A percentile compares a stretch with the other conserved stretches of the same genome.
Evolutionary conservation across 2,888 invertebrate genomes (phyloP).

Genomic region (Scaeva pyrastri): DNA sequence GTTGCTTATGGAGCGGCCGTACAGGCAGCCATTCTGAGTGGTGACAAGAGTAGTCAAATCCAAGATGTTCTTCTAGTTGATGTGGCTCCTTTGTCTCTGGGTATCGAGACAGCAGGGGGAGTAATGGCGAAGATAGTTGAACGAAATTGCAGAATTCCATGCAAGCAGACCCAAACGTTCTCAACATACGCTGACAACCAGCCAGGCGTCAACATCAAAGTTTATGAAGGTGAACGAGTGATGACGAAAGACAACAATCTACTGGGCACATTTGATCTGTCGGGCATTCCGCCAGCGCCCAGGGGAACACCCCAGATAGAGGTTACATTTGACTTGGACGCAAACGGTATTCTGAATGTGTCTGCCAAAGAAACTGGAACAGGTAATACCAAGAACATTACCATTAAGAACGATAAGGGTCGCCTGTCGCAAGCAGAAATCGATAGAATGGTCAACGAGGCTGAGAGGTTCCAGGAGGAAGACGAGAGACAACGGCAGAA

Average conservation of each 20-base stretch:
- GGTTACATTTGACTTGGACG: slow-evolving; percentile 91
- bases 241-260: slow-evolving; percentile 97
- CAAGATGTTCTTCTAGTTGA: slow-evolving; percentile 90
- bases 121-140: slow-evolving; percentile 92
- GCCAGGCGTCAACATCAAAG: slow-evolving; percentile 89
- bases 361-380: slow-evolving; percentile 89
- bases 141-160: slow-evolving; percentile 89
- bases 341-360: slow-evolving; percentile 96
- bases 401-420: slow-evolving; percentile 91
- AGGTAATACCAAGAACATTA: slow-evolving; percentile 89
- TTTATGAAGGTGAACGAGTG: slow-evolving; percentile 91
- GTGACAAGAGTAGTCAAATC: slow-evolving; percentile 89
- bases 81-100: slow-evolving; percentile 89
- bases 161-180: slow-evolving; percentile 90
- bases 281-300: slow-evolving; percentile 96
- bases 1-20: slow-evolving; percentile 92
- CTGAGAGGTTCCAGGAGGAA: slow-evolving; percentile 89
- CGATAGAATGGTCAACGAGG: slow-evolving; percentile 89
- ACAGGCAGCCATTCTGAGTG: slow-evolving; percentile 89
- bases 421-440: slow-evolving; percentile 91
- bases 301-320: slow-evolving; percentile 93
- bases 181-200: slow-evolving; percentile 93
- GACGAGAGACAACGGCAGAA: slow-evolving; percentile 88
- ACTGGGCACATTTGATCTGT: slow-evolving; percentile 97
- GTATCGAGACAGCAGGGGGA: slow-evolving; percentile 92